These are phyloP conservation scores for Camelus dromedarius DNA, from an alignment of 2,113 vertebrate genomes.

Conservation along the genomic window DNA sequence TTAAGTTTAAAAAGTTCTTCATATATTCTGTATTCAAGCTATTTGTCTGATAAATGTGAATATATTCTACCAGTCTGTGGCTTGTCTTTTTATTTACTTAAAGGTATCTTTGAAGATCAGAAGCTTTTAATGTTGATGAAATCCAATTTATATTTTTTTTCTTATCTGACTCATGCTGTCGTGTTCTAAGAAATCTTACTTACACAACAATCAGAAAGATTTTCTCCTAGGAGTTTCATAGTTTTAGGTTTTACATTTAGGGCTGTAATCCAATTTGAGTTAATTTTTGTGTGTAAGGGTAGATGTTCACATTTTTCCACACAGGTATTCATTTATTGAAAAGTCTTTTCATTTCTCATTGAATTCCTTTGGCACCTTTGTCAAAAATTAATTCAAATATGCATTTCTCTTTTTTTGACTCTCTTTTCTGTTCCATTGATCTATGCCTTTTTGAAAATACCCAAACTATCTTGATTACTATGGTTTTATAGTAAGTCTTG, in stretches of 20 bases:
- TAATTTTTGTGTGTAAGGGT: neutral
- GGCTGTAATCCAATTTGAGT: neutral
- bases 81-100: neutral
- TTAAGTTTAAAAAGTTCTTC: neutral
- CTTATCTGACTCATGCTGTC: neutral
- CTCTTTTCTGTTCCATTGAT: neutral
- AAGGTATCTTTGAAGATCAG: neutral
- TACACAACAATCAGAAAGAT: neutral
- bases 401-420: neutral
- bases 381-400: neutral
- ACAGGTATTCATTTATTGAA: neutral
- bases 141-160: neutral
- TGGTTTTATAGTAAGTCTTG: neutral
- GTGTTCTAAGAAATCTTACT: neutral
- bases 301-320: neutral
- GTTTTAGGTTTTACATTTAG: neutral
- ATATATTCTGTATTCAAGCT: neutral
- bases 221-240: neutral
- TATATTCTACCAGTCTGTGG: neutral
- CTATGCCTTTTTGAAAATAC: neutral
- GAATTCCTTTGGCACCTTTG: neutral
- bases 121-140: constrained; percentile 15
- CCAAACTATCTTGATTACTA: neutral
- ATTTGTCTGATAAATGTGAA: neutral
- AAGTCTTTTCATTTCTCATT: neutral